These are phyloP conservation scores for Paramormyrops hopkinsi DNA, from an alignment of 2,797 vertebrate genomes.

Conservation along the genomic window DNA sequence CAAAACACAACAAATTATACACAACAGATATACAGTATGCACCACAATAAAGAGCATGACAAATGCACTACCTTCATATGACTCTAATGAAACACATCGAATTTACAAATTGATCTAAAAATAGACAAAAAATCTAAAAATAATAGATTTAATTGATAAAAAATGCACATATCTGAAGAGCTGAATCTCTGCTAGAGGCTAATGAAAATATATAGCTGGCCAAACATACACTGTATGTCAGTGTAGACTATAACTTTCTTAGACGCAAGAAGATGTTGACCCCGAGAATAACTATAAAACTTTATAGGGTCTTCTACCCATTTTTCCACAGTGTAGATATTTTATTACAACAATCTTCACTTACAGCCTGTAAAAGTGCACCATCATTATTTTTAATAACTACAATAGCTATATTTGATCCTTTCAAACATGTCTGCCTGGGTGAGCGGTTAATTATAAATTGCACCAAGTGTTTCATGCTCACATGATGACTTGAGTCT, in stretches of 20 bases:
- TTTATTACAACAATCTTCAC: background rate
- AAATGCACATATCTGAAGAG: background rate
- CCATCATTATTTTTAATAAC: constrained; percentile 12
- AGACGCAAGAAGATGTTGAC: background rate
- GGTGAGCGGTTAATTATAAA: background rate
- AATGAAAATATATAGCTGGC: background rate
- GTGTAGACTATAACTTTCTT: background rate
- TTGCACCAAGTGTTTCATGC: background rate
- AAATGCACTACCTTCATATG: background rate
- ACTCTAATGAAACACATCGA: background rate
- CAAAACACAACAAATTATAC: background rate
- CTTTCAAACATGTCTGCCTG: background rate
- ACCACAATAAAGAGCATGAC: background rate
- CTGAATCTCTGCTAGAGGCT: background rate
- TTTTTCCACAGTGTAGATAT: background rate
- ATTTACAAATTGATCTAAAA: background rate
- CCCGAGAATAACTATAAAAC: constrained; percentile 7
- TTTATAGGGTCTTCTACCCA: background rate
- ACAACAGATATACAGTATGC: background rate
- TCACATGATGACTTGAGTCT: background rate
- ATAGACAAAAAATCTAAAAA: background rate
- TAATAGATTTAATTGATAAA: background rate
- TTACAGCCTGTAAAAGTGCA: background rate
- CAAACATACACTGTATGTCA: background rate
- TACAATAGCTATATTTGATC: background rate